A percentile compares a stretch with the other conserved stretches of the same genome.
These are phyloP conservation scores for Epinotia brunnichana DNA, from an alignment of 2,888 invertebrate species.

Conservation along the genomic window DNA sequence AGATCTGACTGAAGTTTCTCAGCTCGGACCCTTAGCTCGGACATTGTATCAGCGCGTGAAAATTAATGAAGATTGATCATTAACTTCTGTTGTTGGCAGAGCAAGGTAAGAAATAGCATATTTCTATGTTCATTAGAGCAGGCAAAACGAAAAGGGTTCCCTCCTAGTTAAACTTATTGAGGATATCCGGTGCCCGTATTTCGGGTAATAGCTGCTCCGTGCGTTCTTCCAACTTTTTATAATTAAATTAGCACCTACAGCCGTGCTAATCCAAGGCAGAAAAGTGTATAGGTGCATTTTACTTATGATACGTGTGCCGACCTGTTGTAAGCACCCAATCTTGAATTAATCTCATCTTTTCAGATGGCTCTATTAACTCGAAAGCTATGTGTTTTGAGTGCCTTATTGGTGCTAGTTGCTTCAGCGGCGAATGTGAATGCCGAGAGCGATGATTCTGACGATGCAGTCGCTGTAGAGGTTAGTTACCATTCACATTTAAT, in stretches of 20 bases:
- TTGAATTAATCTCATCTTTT: slow-evolving; percentile 51
- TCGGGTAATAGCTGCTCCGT: slow-evolving; percentile 40
- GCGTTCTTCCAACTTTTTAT: slow-evolving; percentile 50
- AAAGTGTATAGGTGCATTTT: slow-evolving; percentile 13
- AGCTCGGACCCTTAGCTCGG: slow-evolving; percentile 26
- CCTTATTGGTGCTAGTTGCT: slow-evolving; percentile 63
- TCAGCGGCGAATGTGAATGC: slow-evolving; percentile 55
- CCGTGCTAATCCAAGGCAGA: slow-evolving; percentile 33
- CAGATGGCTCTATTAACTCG: slow-evolving; percentile 74
- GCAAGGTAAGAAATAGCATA: slow-evolving; percentile 45
- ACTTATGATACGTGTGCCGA: slow-evolving; percentile 21
- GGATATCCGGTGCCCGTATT: slow-evolving; percentile 69
- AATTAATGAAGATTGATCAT: slow-evolving; percentile 44
- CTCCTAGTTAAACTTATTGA: slow-evolving; percentile 56
- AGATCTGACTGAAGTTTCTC: slow-evolving; percentile 44
- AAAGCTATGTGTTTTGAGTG: slow-evolving; percentile 61
- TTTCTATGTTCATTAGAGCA: slow-evolving; percentile 2
- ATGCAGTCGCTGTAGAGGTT: slow-evolving; percentile 76
- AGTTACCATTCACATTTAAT: slow-evolving; percentile 51
- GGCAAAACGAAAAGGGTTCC: slow-evolving; percentile 19
- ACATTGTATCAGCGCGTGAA: slow-evolving; percentile 22
- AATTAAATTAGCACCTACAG: slow-evolving; percentile 62
- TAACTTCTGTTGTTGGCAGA: slow-evolving; percentile 37
- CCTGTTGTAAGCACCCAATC: slow-evolving; percentile 23
- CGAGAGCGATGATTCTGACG: slow-evolving; percentile 62